Evolutionary conservation across 2,797 vertebrate genomes (phyloP), one percentile per base, ranked within the genome.

Genomic region (Trematomus bernacchii): DNA sequence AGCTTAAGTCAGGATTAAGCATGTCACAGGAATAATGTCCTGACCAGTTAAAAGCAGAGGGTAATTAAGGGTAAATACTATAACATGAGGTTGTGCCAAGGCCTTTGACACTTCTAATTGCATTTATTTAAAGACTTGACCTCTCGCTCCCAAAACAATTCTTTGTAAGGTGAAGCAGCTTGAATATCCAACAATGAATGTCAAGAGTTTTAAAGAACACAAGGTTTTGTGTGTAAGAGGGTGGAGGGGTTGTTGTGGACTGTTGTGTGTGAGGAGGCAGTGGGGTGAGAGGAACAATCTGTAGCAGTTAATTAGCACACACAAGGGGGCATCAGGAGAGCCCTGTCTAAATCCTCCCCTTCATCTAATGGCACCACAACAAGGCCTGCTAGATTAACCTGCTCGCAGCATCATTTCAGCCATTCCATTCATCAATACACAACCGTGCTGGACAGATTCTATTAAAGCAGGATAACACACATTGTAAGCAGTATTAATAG

Each of bases 251-350:
- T 71, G 66, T 42, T 3, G 16, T 74, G 72, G 71, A 70, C 61
- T 57, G 62, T n/a, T 85, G 59, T 82, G 77, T 83, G 66, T 43
- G 46, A 19, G 52, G 73, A 77, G 55, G 68, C 30, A 75, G 64
- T 30, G 73, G 80, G 64, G 77, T 54, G 76, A 76, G 64, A 63
- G 83, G 84, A 82, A 86, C 80, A 88, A 85, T 83, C 77, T 82
- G 73, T 81, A 90, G 68, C 81, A 84, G 92, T 91, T 95, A 93
- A 95, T 95, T 94, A 94, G 91, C 82, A 82, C 84, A 87, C 86
- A 81, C 65, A 79, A 77, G 73, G 87, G 87, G 84, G 83, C 90
- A 92, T 73, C 72, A 74, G 74, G 66, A 85, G 63, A 79, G 79
- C 73, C 82, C 74, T 72, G 71, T 92, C 85, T 87, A 91, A 94